phyloP scores from a whole-genome alignment of 2,113 vertebrate genomes.

The Psophia crepitans region DNA sequence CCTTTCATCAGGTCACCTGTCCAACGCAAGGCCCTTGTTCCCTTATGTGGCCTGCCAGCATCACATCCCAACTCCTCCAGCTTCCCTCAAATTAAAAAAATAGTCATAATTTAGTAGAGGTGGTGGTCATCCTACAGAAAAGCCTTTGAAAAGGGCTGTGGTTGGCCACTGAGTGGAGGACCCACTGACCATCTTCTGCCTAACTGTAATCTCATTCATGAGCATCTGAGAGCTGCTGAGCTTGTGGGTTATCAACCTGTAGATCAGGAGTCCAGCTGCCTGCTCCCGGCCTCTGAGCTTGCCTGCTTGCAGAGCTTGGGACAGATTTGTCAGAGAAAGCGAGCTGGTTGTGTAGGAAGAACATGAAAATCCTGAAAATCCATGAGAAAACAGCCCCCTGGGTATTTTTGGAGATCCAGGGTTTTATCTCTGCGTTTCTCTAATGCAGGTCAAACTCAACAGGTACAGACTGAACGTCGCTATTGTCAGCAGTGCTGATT shows the following conservation, averaged over 20 bases:
- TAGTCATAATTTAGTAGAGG: neutral
- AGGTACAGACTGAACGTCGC: fast-evolving
- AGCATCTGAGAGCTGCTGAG: neutral
- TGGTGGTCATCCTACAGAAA: neutral
- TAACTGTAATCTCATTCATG: neutral
- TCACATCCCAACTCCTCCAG: neutral
- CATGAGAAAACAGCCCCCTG: neutral
- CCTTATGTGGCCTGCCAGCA: neutral
- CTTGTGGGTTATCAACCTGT: neutral
- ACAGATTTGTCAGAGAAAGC: fast-evolving
- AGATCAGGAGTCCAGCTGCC: neutral
- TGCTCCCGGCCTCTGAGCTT: neutral
- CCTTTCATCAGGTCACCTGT: neutral
- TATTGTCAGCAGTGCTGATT: neutral
- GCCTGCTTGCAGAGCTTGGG: neutral
- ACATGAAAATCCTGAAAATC: neutral
- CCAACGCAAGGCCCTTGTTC: neutral
- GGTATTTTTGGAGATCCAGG: neutral
- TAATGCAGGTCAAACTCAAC: neutral
- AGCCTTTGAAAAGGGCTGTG: neutral
- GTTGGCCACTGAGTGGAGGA: neutral
- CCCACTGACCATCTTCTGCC: neutral
- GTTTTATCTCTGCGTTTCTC: neutral
- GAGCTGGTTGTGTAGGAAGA: neutral
- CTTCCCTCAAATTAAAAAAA: neutral